phyloP scores from a whole-genome alignment of 2,888 invertebrate species.

The Apodemia hepburni region DNA sequence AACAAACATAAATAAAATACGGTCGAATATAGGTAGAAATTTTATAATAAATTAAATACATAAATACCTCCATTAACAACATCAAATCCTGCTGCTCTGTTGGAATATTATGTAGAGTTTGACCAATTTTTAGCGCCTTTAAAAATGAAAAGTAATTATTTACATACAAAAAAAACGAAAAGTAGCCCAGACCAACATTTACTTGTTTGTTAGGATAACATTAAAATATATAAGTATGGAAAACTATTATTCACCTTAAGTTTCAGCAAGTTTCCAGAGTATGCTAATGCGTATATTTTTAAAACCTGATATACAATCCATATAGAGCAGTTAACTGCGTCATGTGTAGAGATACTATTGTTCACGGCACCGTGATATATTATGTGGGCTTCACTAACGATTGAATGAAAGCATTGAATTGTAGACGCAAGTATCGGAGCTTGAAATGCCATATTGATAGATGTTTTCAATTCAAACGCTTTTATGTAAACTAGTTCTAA shows the following conservation, averaged over 20 bases:
- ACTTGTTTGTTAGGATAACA: too few relatives aligned
- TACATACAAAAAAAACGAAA: not conserved
- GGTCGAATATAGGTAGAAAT: too few relatives aligned
- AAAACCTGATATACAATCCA: constrained; percentile 60
- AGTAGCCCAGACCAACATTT: too few relatives aligned
- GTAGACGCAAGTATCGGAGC: constrained; percentile 49
- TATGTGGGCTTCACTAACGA: constrained; percentile 58
- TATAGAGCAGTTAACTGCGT: constrained; percentile 50
- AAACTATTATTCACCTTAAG: constrained; percentile 41
- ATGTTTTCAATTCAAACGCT: constrained; percentile 45
- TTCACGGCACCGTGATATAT: constrained; percentile 53
- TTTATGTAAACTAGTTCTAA: constrained; percentile 49
- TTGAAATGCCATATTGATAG: constrained; percentile 52
- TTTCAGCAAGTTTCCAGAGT: constrained; percentile 50
- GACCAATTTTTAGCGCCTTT: constrained; percentile 51
- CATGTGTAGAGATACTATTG: constrained; percentile 40
- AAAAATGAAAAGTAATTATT: constrained; percentile 33
- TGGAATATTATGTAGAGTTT: constrained; percentile 49
- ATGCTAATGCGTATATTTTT: constrained; percentile 51
- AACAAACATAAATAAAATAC: too few relatives aligned
- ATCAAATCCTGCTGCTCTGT: constrained; percentile 49
- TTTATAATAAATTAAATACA: not conserved
- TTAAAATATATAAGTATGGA: not conserved
- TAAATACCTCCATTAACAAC: constrained; percentile 50
- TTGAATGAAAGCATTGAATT: constrained; percentile 58